These are phyloP conservation scores for Psittacula cyanocephala DNA, from an alignment of 2,113 vertebrate genomes.

Conservation along the genomic window DNA sequence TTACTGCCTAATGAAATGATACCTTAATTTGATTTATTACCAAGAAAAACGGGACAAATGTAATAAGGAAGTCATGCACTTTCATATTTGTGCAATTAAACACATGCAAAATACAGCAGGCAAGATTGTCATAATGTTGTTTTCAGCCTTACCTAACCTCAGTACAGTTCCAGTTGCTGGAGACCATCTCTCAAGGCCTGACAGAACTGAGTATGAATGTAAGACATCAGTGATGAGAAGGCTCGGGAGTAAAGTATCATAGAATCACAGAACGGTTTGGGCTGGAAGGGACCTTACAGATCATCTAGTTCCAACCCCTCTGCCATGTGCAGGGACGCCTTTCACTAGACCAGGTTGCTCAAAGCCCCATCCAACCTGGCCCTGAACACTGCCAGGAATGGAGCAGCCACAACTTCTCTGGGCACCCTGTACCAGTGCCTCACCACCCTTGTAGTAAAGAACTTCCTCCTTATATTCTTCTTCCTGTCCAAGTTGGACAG, in stretches of 20 bases:
- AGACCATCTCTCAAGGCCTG: not conserved
- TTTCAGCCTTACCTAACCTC: not conserved
- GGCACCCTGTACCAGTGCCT: not conserved
- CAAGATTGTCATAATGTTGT: not conserved
- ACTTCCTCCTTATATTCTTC: not conserved
- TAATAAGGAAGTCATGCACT: not conserved
- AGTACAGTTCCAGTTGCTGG: not conserved
- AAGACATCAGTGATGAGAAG: not conserved
- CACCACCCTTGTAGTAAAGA: not conserved
- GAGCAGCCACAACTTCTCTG: not conserved
- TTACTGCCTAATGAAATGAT: not conserved
- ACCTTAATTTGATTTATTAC: not conserved
- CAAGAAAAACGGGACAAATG: not conserved
- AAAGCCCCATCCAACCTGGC: not conserved
- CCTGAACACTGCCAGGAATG: not conserved
- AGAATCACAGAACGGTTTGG: not conserved
- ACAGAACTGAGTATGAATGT: not conserved
- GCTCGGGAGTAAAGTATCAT: not conserved
- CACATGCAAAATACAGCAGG: accelerated
- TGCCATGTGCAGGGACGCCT: not conserved
- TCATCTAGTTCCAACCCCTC: not conserved
- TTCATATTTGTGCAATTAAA: not conserved
- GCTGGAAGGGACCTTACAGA: not conserved
- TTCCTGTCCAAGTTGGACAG: not conserved
- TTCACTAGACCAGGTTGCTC: not conserved